Base-by-base conservation (phyloP, 2,113 vertebrate genomes). In the Epinephelus cyanopodus region DNA sequence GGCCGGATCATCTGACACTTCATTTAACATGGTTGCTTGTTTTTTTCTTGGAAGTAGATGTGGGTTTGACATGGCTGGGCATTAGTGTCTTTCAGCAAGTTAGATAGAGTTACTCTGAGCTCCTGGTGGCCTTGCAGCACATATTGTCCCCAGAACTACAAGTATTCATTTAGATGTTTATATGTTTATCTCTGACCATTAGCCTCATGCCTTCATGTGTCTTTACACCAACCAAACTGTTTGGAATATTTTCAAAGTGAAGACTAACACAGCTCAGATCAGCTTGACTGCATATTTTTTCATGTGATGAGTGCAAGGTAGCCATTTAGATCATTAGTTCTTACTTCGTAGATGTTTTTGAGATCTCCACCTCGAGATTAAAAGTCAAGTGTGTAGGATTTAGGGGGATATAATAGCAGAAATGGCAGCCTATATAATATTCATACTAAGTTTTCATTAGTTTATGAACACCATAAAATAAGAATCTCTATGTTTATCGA, bases 71-170 rank as follows among this genome's bases (percentile, higher is more conserved):
- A 73, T 81, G 66, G 83, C 65, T 29, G 29, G 42, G 57, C 61
- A 27, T 80, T 63, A 69, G 11, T 77, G 71, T 76, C 70, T 73
- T 82, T 74, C 62, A 77, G 83, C 29, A 74, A 72, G 80, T 68
- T 82, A 82, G 82, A 60, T 90, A 33, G 45, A 54, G 76, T 90
- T 87, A 80, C 91, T 25, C 5, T 17, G 4, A 77, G 42, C 48
- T 8, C 72, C 60, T 65, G 48, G 58, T 19, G 39, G 25, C 69
- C 1, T 50, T 39, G 23, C 25, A 68, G 76, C 17, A 76, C 74
- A 85, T 58, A 48, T 77, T 87, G 42, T 82, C 6, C 37, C 23
- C 18, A 13, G 27, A 23, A 18, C 48, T 5, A 10, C 39, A 10
- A 5, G 25, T 74, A 39, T 73, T 73, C 67, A 23, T 68, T 45